Percentiles rank a stretch among this genome's conserved stretches.
phyloP scores from a whole-genome alignment of 2,113 vertebrate species.

The Dunckerocampus dactyliophorus region DNA sequence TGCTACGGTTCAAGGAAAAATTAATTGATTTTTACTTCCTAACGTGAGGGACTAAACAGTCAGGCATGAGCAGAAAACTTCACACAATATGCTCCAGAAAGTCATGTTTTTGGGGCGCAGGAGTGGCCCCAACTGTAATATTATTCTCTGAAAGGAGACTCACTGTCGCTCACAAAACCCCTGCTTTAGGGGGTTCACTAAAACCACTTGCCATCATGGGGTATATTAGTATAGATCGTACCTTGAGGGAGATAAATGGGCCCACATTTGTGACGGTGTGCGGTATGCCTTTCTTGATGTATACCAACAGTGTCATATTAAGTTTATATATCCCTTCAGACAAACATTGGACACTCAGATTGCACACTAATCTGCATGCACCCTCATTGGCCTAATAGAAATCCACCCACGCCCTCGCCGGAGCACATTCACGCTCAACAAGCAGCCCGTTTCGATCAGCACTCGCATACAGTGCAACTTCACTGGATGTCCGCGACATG shows the following conservation, averaged over 20 bases:
- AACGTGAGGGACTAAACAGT: too few relatives aligned
- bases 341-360: neutral
- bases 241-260: neutral
- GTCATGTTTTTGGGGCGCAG: too few relatives aligned
- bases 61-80: too few relatives aligned
- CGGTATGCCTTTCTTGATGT: neutral
- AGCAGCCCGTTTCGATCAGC: conserved; percentile 6
- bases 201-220: neutral
- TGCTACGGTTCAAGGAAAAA: too few relatives aligned
- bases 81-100: too few relatives aligned
- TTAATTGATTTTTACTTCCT: too few relatives aligned
- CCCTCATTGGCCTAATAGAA: conserved; percentile 26
- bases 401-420: conserved; percentile 24
- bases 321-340: neutral
- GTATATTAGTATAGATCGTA: neutral
- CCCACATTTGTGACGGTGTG: neutral
- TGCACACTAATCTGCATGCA: conserved; percentile 10
- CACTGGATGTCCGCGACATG: neutral
- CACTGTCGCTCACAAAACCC: too few relatives aligned
- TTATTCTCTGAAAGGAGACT: too few relatives aligned
- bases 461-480: conserved; percentile 2
- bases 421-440: conserved; percentile 4
- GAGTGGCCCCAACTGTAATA: too few relatives aligned
- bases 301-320: neutral
- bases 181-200: too few relatives aligned